Evolutionary conservation across 2,888 invertebrate genomes (phyloP).

Genomic region (Epistrophella euchroma): DNA sequence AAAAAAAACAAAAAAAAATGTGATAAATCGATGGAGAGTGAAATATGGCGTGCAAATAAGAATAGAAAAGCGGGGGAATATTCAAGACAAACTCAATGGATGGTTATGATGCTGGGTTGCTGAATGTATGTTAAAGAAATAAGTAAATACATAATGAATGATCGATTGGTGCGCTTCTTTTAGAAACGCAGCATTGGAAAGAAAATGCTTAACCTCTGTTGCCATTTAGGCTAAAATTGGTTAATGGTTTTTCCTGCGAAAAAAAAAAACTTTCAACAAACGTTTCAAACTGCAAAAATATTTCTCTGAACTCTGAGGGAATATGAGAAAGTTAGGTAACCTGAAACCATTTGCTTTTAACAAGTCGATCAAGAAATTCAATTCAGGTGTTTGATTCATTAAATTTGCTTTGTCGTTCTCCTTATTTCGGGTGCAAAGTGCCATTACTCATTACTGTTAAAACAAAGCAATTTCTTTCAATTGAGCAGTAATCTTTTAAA

Average conservation of each 20-base stretch:
- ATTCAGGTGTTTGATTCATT: too few relatives aligned
- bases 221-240: neutral
- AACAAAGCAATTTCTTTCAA: too few relatives aligned
- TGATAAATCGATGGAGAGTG: constrained; percentile 38
- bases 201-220: neutral
- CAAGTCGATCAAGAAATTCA: too few relatives aligned
- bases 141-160: neutral
- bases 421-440: too few relatives aligned
- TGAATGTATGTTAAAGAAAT: constrained; percentile 5
- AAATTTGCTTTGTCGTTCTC: too few relatives aligned
- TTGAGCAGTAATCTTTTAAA: too few relatives aligned
- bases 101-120: neutral
- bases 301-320: too few relatives aligned
- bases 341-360: too few relatives aligned
- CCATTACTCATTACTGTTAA: too few relatives aligned
- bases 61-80: neutral
- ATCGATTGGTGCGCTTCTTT: neutral
- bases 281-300: too few relatives aligned
- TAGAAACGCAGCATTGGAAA: neutral
- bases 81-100: neutral
- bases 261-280: too few relatives aligned
- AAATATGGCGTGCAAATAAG: constrained; percentile 24
- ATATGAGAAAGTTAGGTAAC: too few relatives aligned
- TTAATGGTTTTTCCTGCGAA: neutral
- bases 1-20: neutral